These are phyloP conservation scores for Oceanodroma tethys DNA, from an alignment of 2,113 vertebrate genomes.

Conservation along the genomic window DNA sequence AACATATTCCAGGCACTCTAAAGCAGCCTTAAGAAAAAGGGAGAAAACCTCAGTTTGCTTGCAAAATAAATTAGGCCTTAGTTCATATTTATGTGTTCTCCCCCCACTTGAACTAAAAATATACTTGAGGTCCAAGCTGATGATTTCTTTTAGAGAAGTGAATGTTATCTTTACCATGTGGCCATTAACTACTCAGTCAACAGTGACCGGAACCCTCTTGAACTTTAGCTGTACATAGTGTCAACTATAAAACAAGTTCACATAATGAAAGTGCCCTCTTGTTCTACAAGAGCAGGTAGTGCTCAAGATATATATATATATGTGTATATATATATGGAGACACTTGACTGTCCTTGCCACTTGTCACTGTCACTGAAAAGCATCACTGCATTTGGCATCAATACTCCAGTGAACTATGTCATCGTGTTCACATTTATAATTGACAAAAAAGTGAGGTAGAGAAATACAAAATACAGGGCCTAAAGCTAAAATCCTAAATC, in stretches of 20 bases:
- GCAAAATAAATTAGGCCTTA: not conserved
- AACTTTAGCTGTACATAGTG: not conserved
- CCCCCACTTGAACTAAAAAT: not conserved
- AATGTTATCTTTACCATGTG: not conserved
- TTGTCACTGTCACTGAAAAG: not conserved
- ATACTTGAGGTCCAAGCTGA: not conserved
- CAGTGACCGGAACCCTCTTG: not conserved
- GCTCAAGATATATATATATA: not conserved
- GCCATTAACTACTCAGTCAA: slow-evolving; percentile 5
- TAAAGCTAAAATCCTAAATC: not conserved
- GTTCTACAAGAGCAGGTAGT: not conserved
- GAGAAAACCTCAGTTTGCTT: not conserved
- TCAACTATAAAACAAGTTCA: not conserved
- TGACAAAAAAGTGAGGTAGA: not conserved
- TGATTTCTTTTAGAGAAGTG: not conserved
- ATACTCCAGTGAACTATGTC: not conserved
- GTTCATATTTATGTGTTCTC: not conserved
- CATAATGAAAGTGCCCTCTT: not conserved
- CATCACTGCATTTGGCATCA: not conserved
- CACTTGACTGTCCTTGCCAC: not conserved
- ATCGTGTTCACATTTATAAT: not conserved
- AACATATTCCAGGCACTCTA: not conserved
- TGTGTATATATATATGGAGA: not conserved
- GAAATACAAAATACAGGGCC: not conserved
- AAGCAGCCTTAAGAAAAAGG: not conserved